Evolutionary conservation across 1,140 invertebrate genomes (phyloP), one percentile per base, ranked within the genome.

Genomic region (Tribolium castaneum): DNA sequence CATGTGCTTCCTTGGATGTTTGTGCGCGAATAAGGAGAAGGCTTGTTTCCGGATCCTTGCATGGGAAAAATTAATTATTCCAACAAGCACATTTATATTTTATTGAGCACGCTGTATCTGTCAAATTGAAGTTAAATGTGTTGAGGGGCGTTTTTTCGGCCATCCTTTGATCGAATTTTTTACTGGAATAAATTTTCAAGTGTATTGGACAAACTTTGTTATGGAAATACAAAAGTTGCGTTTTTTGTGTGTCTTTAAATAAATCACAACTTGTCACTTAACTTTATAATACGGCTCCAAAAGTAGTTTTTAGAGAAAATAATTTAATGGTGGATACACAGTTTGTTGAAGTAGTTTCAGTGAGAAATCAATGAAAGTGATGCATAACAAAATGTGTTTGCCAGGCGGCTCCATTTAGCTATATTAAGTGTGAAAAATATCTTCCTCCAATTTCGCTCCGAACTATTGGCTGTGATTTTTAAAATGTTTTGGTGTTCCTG

Each of bases 171-270:
- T 14, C 2, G 30, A 66, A 12, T 66, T 66, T 35, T 66, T 66
- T 66, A 66, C 14, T 14, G 14, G 34, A 4, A 45, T 45, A 45
- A 66, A 35, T 59, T 66, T 30, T 25, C 34, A 59, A 22, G 13
- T 9, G 12, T 66, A 66, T 30, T 35, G 34, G 14, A 35, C 14
- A 72, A 70, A 77, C 39, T 52, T 71, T 52, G 50, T 77, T 70
- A 39, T 51, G 49, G 12, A 77, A 71, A 52, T 70, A 22, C 25
- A 72, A 77, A 77, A 52, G 19, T 77, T 77, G 6, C 56, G 51
- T 77, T 70, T 50, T 50, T 49, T 66, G n/a, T n/a, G n/a, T n/a
- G 19, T 22, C 12, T 34, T 12, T 19, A 50, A 10, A 74, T 74
- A 74, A 74, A 74, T 74, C 72, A 74, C 16, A 7, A 45, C 9